Base-by-base conservation (phyloP, 1,140 invertebrate species). In the Homarus americanus region DNA sequence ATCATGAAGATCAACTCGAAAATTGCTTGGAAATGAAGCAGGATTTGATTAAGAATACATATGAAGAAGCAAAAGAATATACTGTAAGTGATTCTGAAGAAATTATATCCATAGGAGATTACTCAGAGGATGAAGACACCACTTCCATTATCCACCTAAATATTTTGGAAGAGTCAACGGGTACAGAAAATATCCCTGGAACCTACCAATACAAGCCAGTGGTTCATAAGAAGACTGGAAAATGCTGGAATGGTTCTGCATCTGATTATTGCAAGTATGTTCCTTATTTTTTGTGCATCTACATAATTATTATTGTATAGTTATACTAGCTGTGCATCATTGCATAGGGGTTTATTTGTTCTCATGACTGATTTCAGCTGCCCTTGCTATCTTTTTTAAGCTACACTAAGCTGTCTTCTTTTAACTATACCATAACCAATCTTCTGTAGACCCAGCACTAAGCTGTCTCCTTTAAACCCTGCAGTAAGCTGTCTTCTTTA, bases 211-310 rank as follows among this genome's bases (percentile, higher is more conserved):
- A 53, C 24, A 40, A 28, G 10, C 66, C 66, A 7, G 32, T 75
- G 34, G 83, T 85, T 41, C 24, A 85, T 32, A 49, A 32, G 38
- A 85, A 73, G 72, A 85, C 69, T 53, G 72, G 44, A 20, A 73
- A 73, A 20, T 12, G 28, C 7, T 85, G 83, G 83, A 44, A 72
- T 53, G 83, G 83, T 28, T 85, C 69, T 49, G 69, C 41, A 36
- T 32, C 75, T 49, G 83, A 85, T 9, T 85, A 75, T 53, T 85
- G 83, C 44, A 73, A 73, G 83, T 85, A 73, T 7, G 83, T 53
- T 75, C 12, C 20, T 24, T 36, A n/a, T 10, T 58, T 24, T 84
- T 38, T 40, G 32, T 17, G 41, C 17, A 7, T 78, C 49, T 40
- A 38, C 15, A 32, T 41, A 38, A 9, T 1, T 78, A 7, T 4